Base-by-base conservation (phyloP, 92 coral and sea anemone species). In the Epizoanthus scotinus region DNA sequence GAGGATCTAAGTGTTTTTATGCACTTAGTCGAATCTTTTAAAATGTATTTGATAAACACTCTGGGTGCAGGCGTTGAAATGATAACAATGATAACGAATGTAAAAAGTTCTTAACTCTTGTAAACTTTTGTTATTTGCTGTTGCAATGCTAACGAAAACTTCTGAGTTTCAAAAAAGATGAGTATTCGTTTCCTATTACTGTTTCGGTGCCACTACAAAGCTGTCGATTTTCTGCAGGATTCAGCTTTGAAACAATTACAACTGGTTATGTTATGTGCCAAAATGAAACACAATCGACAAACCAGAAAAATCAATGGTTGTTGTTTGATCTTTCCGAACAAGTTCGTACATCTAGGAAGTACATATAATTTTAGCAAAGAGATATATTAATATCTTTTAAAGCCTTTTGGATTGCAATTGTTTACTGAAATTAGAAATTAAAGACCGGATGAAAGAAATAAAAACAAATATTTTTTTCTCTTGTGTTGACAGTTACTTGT, bases 381-480 rank as follows among this genome's bases (percentile, higher is more conserved):
- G 68, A 40, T 31, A 56, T 42, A 17, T 15, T 73, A 22, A 59
- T 58, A 59, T 75, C 55, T 57, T 58, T 57, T n/a, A 31, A 75
- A 42, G 55, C 18, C 26, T 58, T 60, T 59, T 60, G 42, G 29
- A 28, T 12, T 24, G 53, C 18, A 31, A 38, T 59, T 75, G 81
- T 40, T 75, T 58, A 75, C 6, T 75, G 81, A 75, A 60, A 36
- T 2, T 75, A 31, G 2, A 58, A 22, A 20, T 44, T 75, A 75
- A 59, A 52, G 12, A 36, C 81, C 81, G 81, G 81, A 75, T 57
- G 22, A 71, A 19, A 18, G 60, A 26, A 10, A 71, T 24, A 28
- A 70, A 44, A 24, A 24, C 13, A 24, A 1, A 19, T 6, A 22
- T 60, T 59, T n/a, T 58, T 52, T 22, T 12, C 26, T 34, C 13